Conservation (phyloP, 1,140 invertebrate species). For the Triops longicaudatus region DNA sequence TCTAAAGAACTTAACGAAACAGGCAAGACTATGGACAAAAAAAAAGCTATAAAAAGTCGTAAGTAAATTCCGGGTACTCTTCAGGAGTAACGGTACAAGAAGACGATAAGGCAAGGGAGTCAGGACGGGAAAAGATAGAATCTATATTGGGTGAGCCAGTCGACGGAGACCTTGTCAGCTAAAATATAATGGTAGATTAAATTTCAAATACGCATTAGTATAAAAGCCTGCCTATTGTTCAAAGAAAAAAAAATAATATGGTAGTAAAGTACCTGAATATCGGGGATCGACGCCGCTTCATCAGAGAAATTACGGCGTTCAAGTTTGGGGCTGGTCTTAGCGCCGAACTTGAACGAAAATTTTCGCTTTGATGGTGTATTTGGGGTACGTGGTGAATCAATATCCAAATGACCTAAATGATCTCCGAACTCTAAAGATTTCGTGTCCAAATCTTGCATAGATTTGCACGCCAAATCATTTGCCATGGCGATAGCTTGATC, state of each 20-base stretch:
- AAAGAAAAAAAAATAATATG: background rate
- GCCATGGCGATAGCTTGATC: conserved; percentile 89
- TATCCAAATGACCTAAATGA: conserved; percentile 33
- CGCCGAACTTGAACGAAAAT: conserved; percentile 76
- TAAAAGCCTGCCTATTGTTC: background rate
- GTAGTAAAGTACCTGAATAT: conserved; percentile 72
- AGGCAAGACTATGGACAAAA: conserved; percentile 18
- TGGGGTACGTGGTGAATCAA: conserved; percentile 56
- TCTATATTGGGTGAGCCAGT: conserved; percentile 1
- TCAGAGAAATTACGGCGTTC: conserved; percentile 78
- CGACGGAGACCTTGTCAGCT: background rate
- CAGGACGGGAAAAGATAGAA: conserved; percentile 18
- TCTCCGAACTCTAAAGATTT: conserved; percentile 38
- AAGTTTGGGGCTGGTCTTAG: conserved; percentile 50
- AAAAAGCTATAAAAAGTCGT: conserved; percentile 40
- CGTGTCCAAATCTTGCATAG: conserved; percentile 68
- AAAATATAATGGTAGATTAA: background rate
- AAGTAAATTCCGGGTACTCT: conserved; percentile 43
- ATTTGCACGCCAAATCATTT: conserved; percentile 79
- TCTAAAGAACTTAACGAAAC: background rate
- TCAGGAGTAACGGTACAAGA: conserved; percentile 42
- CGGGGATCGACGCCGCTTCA: conserved; percentile 78
- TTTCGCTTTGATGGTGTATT: conserved; percentile 72
- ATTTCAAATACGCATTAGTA: background rate
- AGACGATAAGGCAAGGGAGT: conserved; percentile 40